Base-by-base conservation (phyloP, 2,113 vertebrate genomes). In the Oncorhynchus clarkii region DNA sequence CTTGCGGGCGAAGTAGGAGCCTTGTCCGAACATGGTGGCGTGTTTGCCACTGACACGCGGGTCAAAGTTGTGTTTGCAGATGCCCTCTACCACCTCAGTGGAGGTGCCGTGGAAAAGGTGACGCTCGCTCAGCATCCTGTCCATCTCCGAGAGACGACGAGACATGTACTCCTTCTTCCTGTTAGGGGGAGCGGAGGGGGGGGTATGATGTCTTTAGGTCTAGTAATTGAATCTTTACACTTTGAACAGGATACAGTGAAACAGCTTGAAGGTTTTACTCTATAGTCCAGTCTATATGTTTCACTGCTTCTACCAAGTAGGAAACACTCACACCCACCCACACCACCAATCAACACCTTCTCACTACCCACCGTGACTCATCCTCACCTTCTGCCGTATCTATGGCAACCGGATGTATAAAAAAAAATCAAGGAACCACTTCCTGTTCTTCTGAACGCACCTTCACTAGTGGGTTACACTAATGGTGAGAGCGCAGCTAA, bases 41-140 rank as follows among this genome's bases (percentile, higher is more conserved):
- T 99, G 98, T 27, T 99, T 99, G 76, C 97, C 98, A 20, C 97
- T 98, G 31, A 99, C 97, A 0, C 98, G 93, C 0, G 98, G 98
- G 90, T 99, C 98, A 5, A 99, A 99, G 93, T 99, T 99, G 95
- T 99, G 98, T 92, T 99, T 99, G 92, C 97, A 99, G 94, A 99
- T 99, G 3, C 96, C 98, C 39, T 98, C 96, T 64, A 99, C 97
- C 73, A 96, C 98, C 8, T 99, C 98, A 76, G 96, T 95, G 0
- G 97, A 98, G 12, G 98, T 99, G 87, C 98, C 98, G 2, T 99
- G 98, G 92, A 99, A 99, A 82, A 99, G 94, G 89, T 99, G 98
- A 73, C 97, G 93, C 86, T 99, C 97, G 1, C 96, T 98, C 89
- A 97, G 94, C 60, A 97, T 93, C 78, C 95, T 93, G 90, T 97